Conservation (phyloP, 2,888 invertebrate genomes). For the Noctua comes region DNA sequence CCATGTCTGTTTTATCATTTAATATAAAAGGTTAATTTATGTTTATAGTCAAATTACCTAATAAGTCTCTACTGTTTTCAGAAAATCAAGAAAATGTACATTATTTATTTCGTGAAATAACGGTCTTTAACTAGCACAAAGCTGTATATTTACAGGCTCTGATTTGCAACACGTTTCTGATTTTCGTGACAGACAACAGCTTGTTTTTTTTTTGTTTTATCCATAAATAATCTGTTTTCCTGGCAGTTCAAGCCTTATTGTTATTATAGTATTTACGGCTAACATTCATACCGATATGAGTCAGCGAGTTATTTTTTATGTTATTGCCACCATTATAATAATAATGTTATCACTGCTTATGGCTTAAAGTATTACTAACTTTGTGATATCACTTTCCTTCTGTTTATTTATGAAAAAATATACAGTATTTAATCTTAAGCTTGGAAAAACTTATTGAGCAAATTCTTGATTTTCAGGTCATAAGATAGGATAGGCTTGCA, state of each 20-base stretch:
- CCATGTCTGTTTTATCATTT: background rate
- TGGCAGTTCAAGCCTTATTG: slow-evolving; percentile 38
- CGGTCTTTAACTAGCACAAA: no score
- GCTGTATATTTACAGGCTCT: background rate
- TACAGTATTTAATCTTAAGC: background rate
- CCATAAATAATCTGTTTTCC: slow-evolving; percentile 29
- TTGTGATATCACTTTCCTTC: background rate
- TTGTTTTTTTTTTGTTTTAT: background rate
- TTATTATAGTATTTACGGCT: slow-evolving; percentile 48
- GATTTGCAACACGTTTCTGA: background rate
- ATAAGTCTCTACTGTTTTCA: background rate
- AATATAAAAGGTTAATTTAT: background rate
- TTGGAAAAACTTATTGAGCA: background rate
- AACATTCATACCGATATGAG: slow-evolving; percentile 30
- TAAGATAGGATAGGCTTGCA: no score
- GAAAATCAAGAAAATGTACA: no score
- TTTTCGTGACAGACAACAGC: background rate
- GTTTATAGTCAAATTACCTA: background rate
- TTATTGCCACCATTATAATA: slow-evolving; percentile 31
- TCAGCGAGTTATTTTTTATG: slow-evolving; percentile 50
- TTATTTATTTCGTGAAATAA: background rate
- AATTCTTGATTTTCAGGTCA: background rate
- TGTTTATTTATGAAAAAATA: background rate
- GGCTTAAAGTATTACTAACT: slow-evolving; percentile 7
- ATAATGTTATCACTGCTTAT: slow-evolving; percentile 30